Evolutionary conservation across 2,797 vertebrate genomes (phyloP).

Genomic region (Garrulus glandarius): DNA sequence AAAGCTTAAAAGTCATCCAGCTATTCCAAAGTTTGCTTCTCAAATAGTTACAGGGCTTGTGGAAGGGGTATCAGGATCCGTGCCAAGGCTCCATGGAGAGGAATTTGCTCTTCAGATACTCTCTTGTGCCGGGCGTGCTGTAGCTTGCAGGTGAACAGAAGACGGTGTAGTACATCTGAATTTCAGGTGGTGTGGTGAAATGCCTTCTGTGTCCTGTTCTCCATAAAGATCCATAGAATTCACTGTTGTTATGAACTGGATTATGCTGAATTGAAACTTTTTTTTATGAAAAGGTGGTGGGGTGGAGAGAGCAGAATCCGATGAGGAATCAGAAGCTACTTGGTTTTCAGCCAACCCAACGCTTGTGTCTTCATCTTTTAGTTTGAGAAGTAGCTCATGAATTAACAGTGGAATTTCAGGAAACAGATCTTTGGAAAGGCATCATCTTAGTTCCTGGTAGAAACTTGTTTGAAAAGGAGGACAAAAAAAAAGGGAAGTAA

Average conservation of each 20-base stretch:
- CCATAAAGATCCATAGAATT: slow-evolving; percentile 40
- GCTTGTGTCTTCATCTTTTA: neutral
- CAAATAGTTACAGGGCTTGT: neutral
- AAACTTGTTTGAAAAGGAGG: slow-evolving; percentile 25
- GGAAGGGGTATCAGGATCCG: neutral
- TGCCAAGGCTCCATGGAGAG: neutral
- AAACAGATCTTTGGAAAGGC: slow-evolving; percentile 18
- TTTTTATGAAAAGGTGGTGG: slow-evolving; percentile 39
- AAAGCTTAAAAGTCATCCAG: slow-evolving; percentile 79
- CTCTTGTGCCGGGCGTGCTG: neutral
- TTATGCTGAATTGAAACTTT: slow-evolving; percentile 15
- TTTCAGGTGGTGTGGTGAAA: slow-evolving; percentile 25
- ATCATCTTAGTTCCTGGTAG: slow-evolving; percentile 37
- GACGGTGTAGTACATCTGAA: neutral
- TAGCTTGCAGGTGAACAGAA: slow-evolving; percentile 40
- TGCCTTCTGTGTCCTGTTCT: slow-evolving; percentile 30
- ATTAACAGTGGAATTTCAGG: slow-evolving; percentile 30
- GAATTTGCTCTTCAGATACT: slow-evolving; percentile 29
- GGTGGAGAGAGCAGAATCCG: slow-evolving; percentile 18
- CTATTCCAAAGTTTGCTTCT: neutral
- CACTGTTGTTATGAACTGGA: slow-evolving; percentile 46
- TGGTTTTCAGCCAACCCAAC: slow-evolving; percentile 9
- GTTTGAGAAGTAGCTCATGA: neutral
- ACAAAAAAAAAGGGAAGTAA: neutral
- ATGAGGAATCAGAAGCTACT: slow-evolving; percentile 15